Evolutionary conservation across 2,113 vertebrate genomes (phyloP).

Genomic region (Myotis yumanensis): DNA sequence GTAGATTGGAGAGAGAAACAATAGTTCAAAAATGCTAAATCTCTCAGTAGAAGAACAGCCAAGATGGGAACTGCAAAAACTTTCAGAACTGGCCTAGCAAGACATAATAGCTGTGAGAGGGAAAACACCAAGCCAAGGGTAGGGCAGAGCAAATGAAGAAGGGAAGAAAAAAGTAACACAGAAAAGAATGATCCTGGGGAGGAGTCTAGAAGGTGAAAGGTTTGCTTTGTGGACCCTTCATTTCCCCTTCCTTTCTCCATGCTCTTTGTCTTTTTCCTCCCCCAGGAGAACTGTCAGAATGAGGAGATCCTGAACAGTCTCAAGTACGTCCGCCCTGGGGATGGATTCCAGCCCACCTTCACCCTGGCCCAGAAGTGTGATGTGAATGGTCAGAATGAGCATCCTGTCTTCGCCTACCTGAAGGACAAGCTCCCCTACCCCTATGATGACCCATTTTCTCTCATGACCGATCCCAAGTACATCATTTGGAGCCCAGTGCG

Average conservation of each 20-base stretch:
- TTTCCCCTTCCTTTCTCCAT: background rate
- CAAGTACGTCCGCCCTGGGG: conserved; percentile 93
- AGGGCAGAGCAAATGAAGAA: background rate
- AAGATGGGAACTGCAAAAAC: background rate
- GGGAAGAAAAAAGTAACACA: background rate
- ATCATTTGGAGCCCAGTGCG: conserved; percentile 93
- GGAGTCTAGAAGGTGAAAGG: background rate
- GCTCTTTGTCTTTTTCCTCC: background rate
- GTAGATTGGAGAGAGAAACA: background rate
- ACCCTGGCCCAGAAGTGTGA: conserved; percentile 94
- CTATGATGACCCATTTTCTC: conserved; percentile 86
- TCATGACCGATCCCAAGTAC: conserved; percentile 91
- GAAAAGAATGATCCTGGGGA: background rate
- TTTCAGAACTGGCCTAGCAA: background rate
- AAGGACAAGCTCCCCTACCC: conserved; percentile 96
- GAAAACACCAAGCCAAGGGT: background rate
- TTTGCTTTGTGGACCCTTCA: background rate
- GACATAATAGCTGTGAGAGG: background rate
- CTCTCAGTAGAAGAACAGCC: background rate
- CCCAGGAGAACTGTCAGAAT: conserved; percentile 93
- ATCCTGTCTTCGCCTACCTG: conserved; percentile 95
- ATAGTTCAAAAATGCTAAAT: background rate
- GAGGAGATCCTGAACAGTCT: conserved; percentile 93
- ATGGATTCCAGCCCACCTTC: conserved; percentile 92
- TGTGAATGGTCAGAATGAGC: conserved; percentile 92